phyloP scores from a whole-genome alignment of 2,113 vertebrate genomes.

The Lampris megalopsis region DNA sequence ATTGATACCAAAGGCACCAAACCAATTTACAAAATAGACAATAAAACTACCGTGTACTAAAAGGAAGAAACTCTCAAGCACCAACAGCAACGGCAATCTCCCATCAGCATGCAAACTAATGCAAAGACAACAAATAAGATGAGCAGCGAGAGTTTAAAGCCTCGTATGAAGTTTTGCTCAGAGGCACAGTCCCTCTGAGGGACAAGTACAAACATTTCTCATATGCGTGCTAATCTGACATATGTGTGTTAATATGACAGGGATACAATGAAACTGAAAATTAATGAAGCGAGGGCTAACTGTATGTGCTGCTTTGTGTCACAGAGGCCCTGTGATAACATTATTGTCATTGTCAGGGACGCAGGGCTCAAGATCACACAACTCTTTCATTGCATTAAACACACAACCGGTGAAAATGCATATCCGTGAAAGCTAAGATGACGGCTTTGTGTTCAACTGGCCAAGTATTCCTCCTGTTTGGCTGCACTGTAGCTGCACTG shows the following conservation, averaged over 20 bases:
- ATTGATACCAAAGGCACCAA: conserved; percentile 6
- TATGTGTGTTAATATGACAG: not conserved
- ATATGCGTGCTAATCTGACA: not conserved
- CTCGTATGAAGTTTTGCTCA: not conserved
- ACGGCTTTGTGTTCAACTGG: too few relatives aligned
- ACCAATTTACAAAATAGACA: not conserved
- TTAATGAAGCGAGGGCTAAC: not conserved
- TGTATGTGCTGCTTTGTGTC: not conserved
- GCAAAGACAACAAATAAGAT: not conserved
- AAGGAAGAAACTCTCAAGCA: not conserved
- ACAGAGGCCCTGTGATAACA: not conserved
- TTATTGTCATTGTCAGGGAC: not conserved
- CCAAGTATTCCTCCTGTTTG: too few relatives aligned
- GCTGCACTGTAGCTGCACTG: too few relatives aligned
- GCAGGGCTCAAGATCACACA: conserved; percentile 17
- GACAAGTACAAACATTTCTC: conserved; percentile 6
- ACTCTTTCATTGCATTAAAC: not conserved
- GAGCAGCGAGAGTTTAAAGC: conserved; percentile 13
- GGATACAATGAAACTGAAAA: not conserved
- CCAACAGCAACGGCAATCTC: not conserved
- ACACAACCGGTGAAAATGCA: too few relatives aligned
- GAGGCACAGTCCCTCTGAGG: not conserved
- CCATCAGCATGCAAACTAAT: conserved; percentile 6
- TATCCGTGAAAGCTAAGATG: too few relatives aligned
- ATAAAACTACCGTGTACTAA: not conserved